A percentile compares a stretch with the other conserved stretches of the same genome.
These are phyloP conservation scores for Aspidoscelis tigris DNA, from an alignment of 2,113 vertebrate genomes.

Conservation along the genomic window DNA sequence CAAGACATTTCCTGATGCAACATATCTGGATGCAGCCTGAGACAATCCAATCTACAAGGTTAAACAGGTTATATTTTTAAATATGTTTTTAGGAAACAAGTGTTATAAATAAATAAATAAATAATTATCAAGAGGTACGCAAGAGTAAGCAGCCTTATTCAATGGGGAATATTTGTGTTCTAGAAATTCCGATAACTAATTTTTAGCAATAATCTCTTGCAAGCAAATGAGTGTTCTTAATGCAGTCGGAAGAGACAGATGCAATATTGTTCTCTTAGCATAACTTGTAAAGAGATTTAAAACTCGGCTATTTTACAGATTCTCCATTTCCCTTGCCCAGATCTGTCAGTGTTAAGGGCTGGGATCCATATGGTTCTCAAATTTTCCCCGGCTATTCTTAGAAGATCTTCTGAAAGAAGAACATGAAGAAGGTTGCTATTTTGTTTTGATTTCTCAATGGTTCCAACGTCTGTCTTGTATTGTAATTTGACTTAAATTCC, in stretches of 20 bases:
- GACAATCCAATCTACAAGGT: too few relatives aligned
- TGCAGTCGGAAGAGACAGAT: conserved; percentile 34
- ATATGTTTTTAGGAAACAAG: too few relatives aligned
- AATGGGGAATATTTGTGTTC: too few relatives aligned
- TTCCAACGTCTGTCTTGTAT: conserved; percentile 50
- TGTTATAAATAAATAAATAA: too few relatives aligned
- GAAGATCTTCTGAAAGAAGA: conserved; percentile 47
- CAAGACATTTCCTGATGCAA: too few relatives aligned
- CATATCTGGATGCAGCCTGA: too few relatives aligned
- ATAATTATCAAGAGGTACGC: too few relatives aligned
- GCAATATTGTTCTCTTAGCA: conserved; percentile 18
- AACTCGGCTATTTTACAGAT: conserved; percentile 31
- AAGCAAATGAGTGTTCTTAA: conserved; percentile 15
- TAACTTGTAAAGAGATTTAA: conserved; percentile 39
- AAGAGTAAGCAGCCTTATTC: too few relatives aligned
- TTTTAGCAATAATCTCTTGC: background rate
- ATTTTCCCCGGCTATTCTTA: conserved; percentile 38
- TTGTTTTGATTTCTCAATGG: conserved; percentile 59
- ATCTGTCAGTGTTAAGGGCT: conserved; percentile 37
- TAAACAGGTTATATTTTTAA: too few relatives aligned
- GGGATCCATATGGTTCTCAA: conserved; percentile 34
- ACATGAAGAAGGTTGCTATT: conserved; percentile 7
- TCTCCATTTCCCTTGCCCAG: conserved; percentile 39
- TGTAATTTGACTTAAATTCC: conserved; percentile 70
- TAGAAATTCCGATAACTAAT: background rate